Base-by-base conservation (phyloP, 1,140 invertebrate genomes). In the Platyscapa corneri region DNA sequence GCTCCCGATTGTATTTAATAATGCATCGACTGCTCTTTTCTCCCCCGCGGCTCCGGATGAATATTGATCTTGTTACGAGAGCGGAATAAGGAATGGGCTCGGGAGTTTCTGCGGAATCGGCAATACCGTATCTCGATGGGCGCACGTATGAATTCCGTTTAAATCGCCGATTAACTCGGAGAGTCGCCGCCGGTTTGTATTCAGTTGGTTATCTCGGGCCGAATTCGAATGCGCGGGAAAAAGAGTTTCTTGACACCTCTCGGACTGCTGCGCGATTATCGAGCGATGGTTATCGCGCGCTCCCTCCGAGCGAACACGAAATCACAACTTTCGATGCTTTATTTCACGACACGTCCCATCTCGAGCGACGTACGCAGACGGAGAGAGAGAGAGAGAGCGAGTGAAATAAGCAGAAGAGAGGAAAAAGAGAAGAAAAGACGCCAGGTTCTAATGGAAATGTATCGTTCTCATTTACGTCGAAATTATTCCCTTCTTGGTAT, bases 21-120 rank as follows among this genome's bases (percentile, higher is more conserved):
- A 70, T 70, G 67, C 67, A 70, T 70, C 34, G 32, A 23, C 20
- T 37, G 6, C 37, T 23, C 70, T n/a, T 3, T 42, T 74, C 37
- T 74, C 34, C 20, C 34, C 49, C 7, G 10, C 23, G 56, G 3
- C 23, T 27, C 20, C 20, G 37, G 37, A 74, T 74, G 70, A 42
- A 72, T 72, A 72, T 72, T 72, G 67, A 72, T 39, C 67, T 72
- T 39, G 67, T 72, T 72, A 72, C 67, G 67, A 72, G 67, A 72
- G 20, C n/a, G 37, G 37, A 74, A 72, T 72, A 39, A 7, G 6
- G 34, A 72, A 72, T 39, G 70, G 32, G 70, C 20, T 27, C 6
- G 0, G n/a, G 70, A 6, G 27, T 74, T 74, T 70, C 67, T 70
- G 7, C 67, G 67, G 34, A 70, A 70, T 37, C 1, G 67, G 16